Conservation (phyloP, 1,140 invertebrate species). For the Lasaia peninsularis region DNA sequence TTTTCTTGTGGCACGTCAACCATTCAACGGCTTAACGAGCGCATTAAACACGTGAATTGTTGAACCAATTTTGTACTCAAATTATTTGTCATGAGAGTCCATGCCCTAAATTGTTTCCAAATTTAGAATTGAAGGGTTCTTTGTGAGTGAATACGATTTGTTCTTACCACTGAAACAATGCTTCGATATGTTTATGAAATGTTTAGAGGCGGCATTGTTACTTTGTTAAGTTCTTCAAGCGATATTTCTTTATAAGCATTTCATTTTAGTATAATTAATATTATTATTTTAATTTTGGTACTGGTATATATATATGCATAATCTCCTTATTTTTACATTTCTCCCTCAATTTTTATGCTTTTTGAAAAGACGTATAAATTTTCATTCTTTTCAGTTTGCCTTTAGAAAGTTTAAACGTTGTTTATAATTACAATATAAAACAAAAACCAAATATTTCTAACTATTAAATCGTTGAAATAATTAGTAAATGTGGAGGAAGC, state of each 20-base stretch:
- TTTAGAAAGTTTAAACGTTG: no score
- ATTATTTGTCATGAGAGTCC: constrained; percentile 59
- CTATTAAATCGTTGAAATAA: no score
- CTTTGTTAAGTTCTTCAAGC: constrained; percentile 18
- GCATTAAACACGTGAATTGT: constrained; percentile 52
- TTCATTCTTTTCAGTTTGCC: no score
- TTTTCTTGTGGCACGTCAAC: constrained; percentile 32
- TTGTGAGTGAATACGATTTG: constrained; percentile 28
- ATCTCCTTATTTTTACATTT: no score
- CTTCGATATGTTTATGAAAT: constrained; percentile 24
- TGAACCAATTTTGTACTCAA: constrained; percentile 57
- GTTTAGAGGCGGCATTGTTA: constrained; percentile 29
- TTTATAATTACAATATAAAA: no score
- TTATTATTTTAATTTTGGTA: neutral
- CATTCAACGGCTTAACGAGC: constrained; percentile 53
- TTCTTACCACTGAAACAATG: constrained; percentile 43
- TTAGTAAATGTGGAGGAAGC: no score
- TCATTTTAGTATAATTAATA: neutral
- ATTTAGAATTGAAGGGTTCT: constrained; percentile 62
- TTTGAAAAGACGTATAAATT: no score
- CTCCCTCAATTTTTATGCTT: no score
- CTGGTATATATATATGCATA: no score
- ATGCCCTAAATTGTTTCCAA: constrained; percentile 64
- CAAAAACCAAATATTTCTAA: no score
- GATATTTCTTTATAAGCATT: neutral